Evolutionary conservation across 2,888 invertebrate genomes (phyloP).

Genomic region (Cataglyphis altisquamis): DNA sequence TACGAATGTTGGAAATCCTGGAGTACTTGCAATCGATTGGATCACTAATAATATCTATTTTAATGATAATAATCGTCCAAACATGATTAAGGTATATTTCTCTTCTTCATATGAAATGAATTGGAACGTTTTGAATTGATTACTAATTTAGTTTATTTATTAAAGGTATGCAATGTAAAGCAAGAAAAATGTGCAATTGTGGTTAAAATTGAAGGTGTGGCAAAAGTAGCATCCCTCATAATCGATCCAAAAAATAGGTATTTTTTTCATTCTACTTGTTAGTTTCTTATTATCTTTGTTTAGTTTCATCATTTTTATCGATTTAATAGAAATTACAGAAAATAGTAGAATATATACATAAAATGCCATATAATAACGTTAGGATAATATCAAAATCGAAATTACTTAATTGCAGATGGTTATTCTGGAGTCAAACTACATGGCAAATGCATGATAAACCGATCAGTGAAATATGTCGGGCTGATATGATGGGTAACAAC

Average conservation of each 20-base stretch:
- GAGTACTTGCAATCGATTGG: conserved; percentile 91
- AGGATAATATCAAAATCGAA: neutral
- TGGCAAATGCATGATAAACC: conserved; percentile 72
- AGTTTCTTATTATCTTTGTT: neutral
- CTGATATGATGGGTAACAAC: conserved; percentile 88
- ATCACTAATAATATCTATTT: conserved; percentile 91
- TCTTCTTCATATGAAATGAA: neutral
- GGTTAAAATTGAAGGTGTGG: conserved; percentile 87
- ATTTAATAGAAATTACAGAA: neutral
- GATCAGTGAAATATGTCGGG: conserved; percentile 67
- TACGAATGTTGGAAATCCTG: conserved; percentile 86
- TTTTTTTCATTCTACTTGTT: conserved; percentile 71
- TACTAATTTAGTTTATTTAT: conserved; percentile 31
- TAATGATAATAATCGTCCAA: conserved; percentile 85
- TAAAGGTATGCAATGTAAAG: conserved; percentile 88
- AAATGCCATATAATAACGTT: neutral
- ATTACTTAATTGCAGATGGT: conserved; percentile 75
- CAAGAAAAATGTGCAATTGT: conserved; percentile 88
- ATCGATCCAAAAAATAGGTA: conserved; percentile 89
- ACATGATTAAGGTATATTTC: conserved; percentile 77
- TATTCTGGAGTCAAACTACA: conserved; percentile 84
- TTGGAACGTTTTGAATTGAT: neutral
- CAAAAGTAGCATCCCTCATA: conserved; percentile 88
- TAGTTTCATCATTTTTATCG: neutral
- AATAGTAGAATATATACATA: neutral